Evolutionary conservation across 2,113 vertebrate species (phyloP), one percentile per base, ranked within the genome.

Genomic region (Oreocharis arfaki): DNA sequence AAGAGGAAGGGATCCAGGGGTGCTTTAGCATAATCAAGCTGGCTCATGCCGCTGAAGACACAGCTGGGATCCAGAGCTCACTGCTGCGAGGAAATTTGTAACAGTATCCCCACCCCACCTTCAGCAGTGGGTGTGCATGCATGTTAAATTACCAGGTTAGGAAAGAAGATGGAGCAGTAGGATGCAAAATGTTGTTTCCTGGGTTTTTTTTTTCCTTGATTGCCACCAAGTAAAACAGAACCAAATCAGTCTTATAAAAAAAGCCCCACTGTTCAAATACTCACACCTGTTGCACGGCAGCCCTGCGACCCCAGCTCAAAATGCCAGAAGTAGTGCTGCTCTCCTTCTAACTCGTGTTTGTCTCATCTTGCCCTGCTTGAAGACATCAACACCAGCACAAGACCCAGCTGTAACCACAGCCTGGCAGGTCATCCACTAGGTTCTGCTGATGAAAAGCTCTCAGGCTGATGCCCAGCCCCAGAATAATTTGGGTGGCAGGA

Each of bases 11-110:
- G 94, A 96, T 97, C 92, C 95, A 96, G 94, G 91, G 95, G 95
- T 97, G 91, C 92, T 97, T 97, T 94, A 95, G 96, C 89, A 96
- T 97, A 96, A 97, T 97, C 95, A 96, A 91, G 89, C 96, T 96
- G 95, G 87, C 95, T 97, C 96, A 81, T 92, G 90, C 86, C 30
- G 2, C 89, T 92, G 85, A 97, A 97, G 86, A 74, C 96, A 90
- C 94, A 95, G 96, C 95, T 98, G 96, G 95, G 96, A 92, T 87
- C 0, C 94, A 96, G 93, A 93, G 93, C 60, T 90, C 32, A 52
- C 94, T 94, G 95, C 96, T 94, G 94, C 5, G 95, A 97, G 87
- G 89, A 95, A 97, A 96, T 94, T 92, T 96, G 96, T 92, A 96
- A 93, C 83, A 91, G 83, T 87, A 96, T 96, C 92, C 77, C 64